Evolutionary conservation across 2,888 invertebrate species (phyloP).

Genomic region (Eutolmus rufibarbis): DNA sequence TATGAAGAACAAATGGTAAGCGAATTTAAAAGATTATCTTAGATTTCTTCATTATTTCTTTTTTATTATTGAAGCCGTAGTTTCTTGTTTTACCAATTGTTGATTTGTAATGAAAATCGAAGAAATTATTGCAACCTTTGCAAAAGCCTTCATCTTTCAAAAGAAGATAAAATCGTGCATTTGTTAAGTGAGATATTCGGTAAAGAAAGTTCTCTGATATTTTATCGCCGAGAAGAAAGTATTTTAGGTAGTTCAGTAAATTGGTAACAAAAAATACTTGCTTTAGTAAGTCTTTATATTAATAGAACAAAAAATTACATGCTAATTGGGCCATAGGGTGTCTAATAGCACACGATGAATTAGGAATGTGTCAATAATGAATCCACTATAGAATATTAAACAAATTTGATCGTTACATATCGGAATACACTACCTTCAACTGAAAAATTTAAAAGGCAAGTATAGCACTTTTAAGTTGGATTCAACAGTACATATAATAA

Average conservation of each 20-base stretch:
- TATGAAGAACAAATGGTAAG: too few species aligned
- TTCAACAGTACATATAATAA: neutral
- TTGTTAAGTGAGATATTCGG: neutral
- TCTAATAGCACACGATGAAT: neutral
- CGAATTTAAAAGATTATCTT: too few species aligned
- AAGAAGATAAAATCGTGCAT: neutral
- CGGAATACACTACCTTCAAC: neutral
- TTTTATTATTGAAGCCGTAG: too few species aligned
- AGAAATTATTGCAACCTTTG: too few species aligned
- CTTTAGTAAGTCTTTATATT: neutral
- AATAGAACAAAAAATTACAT: neutral
- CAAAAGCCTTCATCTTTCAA: too few species aligned
- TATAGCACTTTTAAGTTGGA: neutral
- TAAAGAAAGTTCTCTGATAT: neutral
- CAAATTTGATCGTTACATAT: neutral
- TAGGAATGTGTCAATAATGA: neutral
- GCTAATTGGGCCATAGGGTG: neutral
- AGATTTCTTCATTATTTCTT: too few species aligned
- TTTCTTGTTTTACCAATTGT: too few species aligned
- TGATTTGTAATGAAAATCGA: too few species aligned
- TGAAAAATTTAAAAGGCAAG: neutral
- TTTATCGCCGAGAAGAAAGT: neutral
- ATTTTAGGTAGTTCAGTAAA: neutral
- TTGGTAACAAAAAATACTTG: neutral
- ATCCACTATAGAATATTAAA: neutral